Conservation (phyloP, 2,113 vertebrate species). For the Macquaria ambigua region DNA sequence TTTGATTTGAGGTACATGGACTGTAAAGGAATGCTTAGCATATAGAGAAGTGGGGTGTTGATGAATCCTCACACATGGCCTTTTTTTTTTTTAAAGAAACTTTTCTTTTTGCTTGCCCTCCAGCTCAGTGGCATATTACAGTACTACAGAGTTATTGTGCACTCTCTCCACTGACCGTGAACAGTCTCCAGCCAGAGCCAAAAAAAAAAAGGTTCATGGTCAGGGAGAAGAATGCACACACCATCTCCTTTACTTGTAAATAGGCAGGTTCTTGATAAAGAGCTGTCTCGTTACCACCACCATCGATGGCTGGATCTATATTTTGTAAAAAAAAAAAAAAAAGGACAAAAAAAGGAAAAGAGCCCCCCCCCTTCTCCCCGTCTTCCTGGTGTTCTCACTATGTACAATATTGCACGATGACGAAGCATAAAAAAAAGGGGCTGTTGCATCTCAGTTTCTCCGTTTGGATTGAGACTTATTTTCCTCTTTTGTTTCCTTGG, state of each 20-base stretch:
- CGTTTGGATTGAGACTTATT: constrained; percentile 64
- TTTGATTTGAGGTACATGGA: constrained; percentile 46
- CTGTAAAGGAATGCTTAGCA: constrained; percentile 39
- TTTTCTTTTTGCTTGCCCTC: constrained; percentile 33
- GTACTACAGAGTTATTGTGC: constrained; percentile 25
- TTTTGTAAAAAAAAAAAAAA: constrained; percentile 75
- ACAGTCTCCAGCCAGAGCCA: constrained; percentile 27
- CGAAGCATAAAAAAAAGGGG: constrained; percentile 56
- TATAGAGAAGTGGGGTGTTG: constrained; percentile 16
- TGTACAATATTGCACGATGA: constrained; percentile 81
- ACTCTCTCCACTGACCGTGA: background rate
- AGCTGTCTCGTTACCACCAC: constrained; percentile 79
- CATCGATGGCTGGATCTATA: constrained; percentile 75
- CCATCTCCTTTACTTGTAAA: constrained; percentile 69
- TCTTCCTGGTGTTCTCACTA: constrained; percentile 76
- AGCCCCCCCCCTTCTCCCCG: constrained; percentile 12
- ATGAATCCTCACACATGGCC: constrained; percentile 24
- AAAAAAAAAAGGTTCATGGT: constrained; percentile 10
- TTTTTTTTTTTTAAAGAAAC: constrained; percentile 5
- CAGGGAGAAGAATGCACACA: constrained; percentile 2
- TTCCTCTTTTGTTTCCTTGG: constrained; percentile 55
- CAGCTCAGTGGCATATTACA: constrained; percentile 20
- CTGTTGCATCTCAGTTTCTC: constrained; percentile 70
- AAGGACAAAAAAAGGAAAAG: constrained; percentile 54
- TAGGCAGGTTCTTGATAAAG: constrained; percentile 63